phyloP scores from a whole-genome alignment of 2,797 vertebrate species.

The Alca torda region DNA sequence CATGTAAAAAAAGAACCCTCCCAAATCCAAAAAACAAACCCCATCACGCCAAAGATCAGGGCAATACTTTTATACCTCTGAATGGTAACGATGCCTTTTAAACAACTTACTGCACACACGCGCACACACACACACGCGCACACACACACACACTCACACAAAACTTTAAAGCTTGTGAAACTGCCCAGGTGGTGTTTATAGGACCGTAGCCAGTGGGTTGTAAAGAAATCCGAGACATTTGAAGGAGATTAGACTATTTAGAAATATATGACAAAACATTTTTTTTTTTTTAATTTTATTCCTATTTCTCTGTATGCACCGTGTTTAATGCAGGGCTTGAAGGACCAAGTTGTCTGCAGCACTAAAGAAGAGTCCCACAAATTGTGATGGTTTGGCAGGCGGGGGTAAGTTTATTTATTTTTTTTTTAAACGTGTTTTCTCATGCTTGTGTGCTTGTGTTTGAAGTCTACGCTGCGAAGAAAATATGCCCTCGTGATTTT shows the following conservation, averaged over 20 bases:
- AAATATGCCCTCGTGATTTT: conserved; percentile 37
- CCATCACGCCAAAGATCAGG: conserved; percentile 69
- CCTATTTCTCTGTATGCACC: not conserved
- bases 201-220: conserved; percentile 66
- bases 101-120: conserved; percentile 62
- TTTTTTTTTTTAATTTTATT: not conserved
- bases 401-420: conserved; percentile 68
- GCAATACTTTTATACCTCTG: conserved; percentile 74
- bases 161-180: conserved; percentile 79
- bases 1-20: conserved; percentile 33
- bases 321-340: conserved; percentile 64
- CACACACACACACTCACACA: conserved; percentile 52
- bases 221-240: conserved; percentile 68
- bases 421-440: conserved; percentile 57
- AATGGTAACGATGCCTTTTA: conserved; percentile 72
- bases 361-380: conserved; percentile 69
- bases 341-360: conserved; percentile 56
- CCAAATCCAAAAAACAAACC: conserved; percentile 11
- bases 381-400: conserved; percentile 72
- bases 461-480: not conserved
- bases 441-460: conserved; percentile 16
- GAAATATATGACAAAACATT: conserved; percentile 19
- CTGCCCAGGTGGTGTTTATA: conserved; percentile 77
- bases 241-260: conserved; percentile 51
- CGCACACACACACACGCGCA: not conserved